A percentile compares a stretch with the other conserved stretches of the same genome.
These are phyloP conservation scores for Vombatus ursinus DNA, from an alignment of 2,113 vertebrate species.

Conservation along the genomic window DNA sequence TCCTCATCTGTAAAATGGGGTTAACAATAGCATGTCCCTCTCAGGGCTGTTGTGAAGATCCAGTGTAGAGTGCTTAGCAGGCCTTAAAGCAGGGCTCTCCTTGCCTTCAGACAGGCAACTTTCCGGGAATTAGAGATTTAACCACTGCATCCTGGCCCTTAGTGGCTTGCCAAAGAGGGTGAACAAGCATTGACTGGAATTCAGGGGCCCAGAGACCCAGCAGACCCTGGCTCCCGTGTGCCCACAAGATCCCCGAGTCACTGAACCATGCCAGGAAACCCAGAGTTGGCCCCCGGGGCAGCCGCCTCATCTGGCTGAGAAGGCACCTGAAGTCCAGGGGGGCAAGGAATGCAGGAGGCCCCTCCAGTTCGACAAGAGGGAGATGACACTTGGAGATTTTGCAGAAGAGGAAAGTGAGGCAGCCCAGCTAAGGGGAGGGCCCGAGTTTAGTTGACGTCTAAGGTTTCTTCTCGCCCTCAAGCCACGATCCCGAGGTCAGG, in stretches of 20 bases:
- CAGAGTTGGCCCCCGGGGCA: background rate
- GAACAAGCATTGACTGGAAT: background rate
- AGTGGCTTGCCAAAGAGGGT: too few relatives aligned
- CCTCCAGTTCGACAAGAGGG: accelerated
- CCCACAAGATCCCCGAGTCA: background rate
- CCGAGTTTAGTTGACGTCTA: too few relatives aligned
- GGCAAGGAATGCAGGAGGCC: too few relatives aligned
- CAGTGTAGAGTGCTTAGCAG: too few relatives aligned
- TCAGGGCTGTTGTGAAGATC: too few relatives aligned
- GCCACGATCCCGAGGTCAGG: too few relatives aligned
- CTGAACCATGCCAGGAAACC: background rate
- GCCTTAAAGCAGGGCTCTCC: background rate
- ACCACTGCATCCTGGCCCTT: too few relatives aligned
- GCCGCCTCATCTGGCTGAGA: background rate
- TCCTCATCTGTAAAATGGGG: background rate
- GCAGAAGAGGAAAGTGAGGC: background rate
- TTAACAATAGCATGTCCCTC: background rate
- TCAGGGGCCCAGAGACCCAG: too few relatives aligned
- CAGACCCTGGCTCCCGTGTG: too few relatives aligned
- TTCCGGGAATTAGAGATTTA: background rate
- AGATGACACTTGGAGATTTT: too few relatives aligned
- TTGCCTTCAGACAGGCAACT: background rate
- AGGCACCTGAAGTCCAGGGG: background rate
- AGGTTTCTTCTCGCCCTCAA: too few relatives aligned
- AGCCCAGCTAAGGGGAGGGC: too few relatives aligned